Conservation (phyloP, 2,888 invertebrate species). For the Pristionchus japonicus region DNA sequence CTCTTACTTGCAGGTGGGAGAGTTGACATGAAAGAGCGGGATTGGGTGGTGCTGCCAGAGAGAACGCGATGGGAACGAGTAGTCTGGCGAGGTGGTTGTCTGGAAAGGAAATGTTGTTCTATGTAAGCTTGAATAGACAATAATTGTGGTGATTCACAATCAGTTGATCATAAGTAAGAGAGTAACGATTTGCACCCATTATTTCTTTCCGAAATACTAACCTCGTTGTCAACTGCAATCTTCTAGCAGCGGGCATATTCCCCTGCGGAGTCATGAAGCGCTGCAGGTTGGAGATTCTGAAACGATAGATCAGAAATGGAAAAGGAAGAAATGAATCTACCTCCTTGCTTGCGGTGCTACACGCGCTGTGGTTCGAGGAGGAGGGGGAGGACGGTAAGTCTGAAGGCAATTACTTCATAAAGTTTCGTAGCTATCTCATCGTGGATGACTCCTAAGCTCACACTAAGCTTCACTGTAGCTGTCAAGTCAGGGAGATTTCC, state of each 20-base stretch:
- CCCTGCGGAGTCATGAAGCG: not conserved
- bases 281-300: constrained; percentile 28
- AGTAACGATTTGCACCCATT: not conserved
- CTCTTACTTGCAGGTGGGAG: not conserved
- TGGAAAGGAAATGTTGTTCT: not conserved
- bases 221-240: constrained; percentile 16
- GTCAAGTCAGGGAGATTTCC: too few relatives aligned
- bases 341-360: not conserved
- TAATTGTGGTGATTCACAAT: not conserved
- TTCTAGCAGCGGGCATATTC: not conserved
- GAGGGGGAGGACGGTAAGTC: constrained; percentile 7
- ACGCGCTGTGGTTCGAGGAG: not conserved
- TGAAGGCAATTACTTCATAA: not conserved
- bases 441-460: too few relatives aligned
- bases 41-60: not conserved
- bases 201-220: not conserved
- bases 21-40: not conserved
- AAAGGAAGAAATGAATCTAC: not conserved
- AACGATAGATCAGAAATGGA: not conserved
- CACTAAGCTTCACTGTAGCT: too few relatives aligned
- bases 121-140: not conserved
- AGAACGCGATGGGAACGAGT: not conserved
- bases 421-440: too few relatives aligned
- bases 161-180: not conserved
- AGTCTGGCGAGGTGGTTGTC: not conserved